Evolutionary conservation across 2,113 vertebrate genomes (phyloP), one percentile per base, ranked within the genome.

Genomic region (Gallinago undulata): DNA sequence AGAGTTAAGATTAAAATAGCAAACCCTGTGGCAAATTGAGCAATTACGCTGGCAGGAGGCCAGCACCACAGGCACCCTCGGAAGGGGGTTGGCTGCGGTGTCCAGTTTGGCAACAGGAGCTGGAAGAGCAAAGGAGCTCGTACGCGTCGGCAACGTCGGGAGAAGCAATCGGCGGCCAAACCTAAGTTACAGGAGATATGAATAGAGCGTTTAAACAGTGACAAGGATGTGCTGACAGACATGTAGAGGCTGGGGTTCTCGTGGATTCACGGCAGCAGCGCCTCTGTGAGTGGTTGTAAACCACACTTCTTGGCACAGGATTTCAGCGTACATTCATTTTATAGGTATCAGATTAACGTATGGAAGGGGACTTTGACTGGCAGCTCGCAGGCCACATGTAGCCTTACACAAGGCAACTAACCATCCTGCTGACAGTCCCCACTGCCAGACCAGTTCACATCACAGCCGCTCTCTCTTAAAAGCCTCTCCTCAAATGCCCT

Each of bases 221-320:
- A 62, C 60, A 64, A 72, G 91, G 94, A 94, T 77, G 93, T 93
- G 95, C 89, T 93, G 94, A 96, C 93, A 93, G 83, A 90, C 45
- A 31, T 35, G 62, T 4, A 79, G 80, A 57, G 76, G 76, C 70
- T 85, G 94, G 51, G 86, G 82, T 9, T 64, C 75, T 59, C 10
- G 0, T 2, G 33, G 28, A 14, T 25, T 89, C 80, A 21, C 9
- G 0, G 89, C 77, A 87, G 91, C 81, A 66, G 77, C 2, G 2
- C 27, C 87, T 76, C 50, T 1, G 33, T 10, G 53, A 68, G 30
- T 14, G 53, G 27, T 0, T 78, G 43, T 6, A 75, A 96, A 90
- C 23, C 51, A 68, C 51, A 19, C 10, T 56, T 15, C 23, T 74
- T 25, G 0, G 15, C 87, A n/a, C 22, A 37, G 31, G 12, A 67